Percentiles rank a stretch among this genome's conserved stretches.
Conservation (phyloP, 2,888 invertebrate genomes). For the Agrotis ipsilon region DNA sequence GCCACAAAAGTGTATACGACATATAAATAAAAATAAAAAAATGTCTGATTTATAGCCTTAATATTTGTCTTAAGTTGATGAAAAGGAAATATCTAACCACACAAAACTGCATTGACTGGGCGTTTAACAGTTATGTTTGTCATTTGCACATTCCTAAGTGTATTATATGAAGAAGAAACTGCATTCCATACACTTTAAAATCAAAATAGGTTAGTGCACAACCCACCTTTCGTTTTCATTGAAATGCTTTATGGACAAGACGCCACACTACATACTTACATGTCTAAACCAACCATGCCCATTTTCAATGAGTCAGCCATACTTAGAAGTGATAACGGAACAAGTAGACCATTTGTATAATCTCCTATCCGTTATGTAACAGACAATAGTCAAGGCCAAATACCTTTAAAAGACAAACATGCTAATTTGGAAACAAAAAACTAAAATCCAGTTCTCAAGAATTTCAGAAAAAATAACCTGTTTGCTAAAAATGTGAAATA, state of each 20-base stretch:
- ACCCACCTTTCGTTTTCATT: slow-evolving; percentile 3
- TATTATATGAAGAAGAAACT: background rate
- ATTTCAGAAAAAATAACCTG: slow-evolving; percentile 3
- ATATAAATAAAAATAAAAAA: background rate
- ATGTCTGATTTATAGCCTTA: background rate
- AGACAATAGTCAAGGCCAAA: background rate
- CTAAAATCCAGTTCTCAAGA: background rate
- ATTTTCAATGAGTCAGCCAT: background rate
- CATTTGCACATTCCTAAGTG: too few relatives aligned
- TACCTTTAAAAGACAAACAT: background rate
- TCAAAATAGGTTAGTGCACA: background rate
- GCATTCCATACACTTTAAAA: background rate
- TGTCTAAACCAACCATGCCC: background rate
- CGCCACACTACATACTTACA: background rate
- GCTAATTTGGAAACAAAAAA: slow-evolving; percentile 12
- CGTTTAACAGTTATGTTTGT: background rate
- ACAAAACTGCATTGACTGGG: background rate
- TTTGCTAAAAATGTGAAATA: slow-evolving; percentile 12
- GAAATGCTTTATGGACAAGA: background rate
- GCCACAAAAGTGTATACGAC: background rate
- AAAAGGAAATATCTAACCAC: background rate
- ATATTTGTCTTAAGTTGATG: background rate
- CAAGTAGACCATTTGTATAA: background rate
- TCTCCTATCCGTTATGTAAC: slow-evolving; percentile 2
- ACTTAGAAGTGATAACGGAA: background rate